Base-by-base conservation (phyloP, 2,888 invertebrate genomes). In the Hirtodrosophila duncani region DNA sequence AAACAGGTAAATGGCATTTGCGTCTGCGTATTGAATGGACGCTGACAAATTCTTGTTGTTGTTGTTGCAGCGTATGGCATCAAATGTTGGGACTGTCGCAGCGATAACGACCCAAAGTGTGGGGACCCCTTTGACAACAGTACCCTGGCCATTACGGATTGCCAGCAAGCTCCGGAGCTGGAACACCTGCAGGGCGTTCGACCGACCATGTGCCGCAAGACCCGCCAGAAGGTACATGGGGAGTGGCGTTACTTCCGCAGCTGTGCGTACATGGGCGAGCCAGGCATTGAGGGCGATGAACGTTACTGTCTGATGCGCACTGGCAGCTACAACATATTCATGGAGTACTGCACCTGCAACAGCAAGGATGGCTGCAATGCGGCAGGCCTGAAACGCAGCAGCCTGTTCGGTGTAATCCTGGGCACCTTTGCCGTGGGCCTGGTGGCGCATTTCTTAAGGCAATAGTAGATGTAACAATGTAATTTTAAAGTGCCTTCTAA, bases 51-150 rank as follows among this genome's bases (percentile, higher is more conserved):
- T 39, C 18, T 30, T 27, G 27, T 27, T 21, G 30, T 43, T n/a
- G n/a, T n/a, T n/a, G n/a, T 33, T 43, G 48, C 83, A 93, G 93
- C 89, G 61, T 84, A 87, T 36, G 88, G 90, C 48, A 93, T 94
- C 34, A 96, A 96, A 88, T 97, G 97, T 82, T 97, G 96, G 96
- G 93, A 92, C 41, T 97, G 97, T 81, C 91, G 95, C 61, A 96
- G 96, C 0, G 94, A 93, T 81, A 91, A 91, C 45, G 96, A 97
- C 87, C 94, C 95, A 1, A 94, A 95, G 88, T 97, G 97, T 83
- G 92, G 93, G 0, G 96, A 97, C 88, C 96, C 96, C 0, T 97
- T 97, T 80, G 96, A 97, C 84, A 97, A 97, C 82, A 91, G 91
- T 18, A 94, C 96, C 0, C 91, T 95, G 50, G 94, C 95, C 0